Base-by-base conservation (phyloP, 2,888 invertebrate genomes). In the Dicycla oo region DNA sequence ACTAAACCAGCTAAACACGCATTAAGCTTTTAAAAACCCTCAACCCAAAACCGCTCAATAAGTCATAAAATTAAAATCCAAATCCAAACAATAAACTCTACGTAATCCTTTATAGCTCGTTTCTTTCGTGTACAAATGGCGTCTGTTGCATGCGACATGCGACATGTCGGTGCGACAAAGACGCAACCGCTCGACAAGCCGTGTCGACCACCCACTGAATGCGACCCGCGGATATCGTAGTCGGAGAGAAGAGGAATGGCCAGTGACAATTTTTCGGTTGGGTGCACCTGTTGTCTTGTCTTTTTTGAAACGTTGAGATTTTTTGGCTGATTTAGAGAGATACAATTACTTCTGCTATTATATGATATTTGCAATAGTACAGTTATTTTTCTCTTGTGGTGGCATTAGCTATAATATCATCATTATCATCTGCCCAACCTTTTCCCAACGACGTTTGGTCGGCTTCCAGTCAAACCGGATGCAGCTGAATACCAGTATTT, bases 201-300 rank as follows among this genome's bases (percentile, higher is more conserved):
- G 71, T 75, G 78, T 75, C 71, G 91, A 90, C 91, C 90, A 90
- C 90, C 90, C 90, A 89, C 86, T 82, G 81, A 68, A 79, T 79
- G 81, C 69, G 72, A 74, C 84, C 79, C 83, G 80, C 82, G 81
- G 80, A 79, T 72, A 80, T 76, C 66, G 51, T 81, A 76, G 81
- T 87, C 58, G 23, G 80, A 20, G 38, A 23, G n/a, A 20, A 34
- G 71, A 51, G 67, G 58, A 87, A 86, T 88, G 89, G 87, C 75
- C 40, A 13, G 23, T 76, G 73, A 72, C 54, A 56, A 51, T 76
- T 65, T 78, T 40, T 62, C 23, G 23, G 49, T 57, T 70, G 40
- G 20, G 23, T 70, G 69, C 45, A 47, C 56, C 51, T 77, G 54
- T 69, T 69, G 23, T 72, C 15, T 26, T 58, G 53, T 47, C n/a